phyloP scores from a whole-genome alignment of 2,113 vertebrate genomes.

The Mobula birostris region DNA sequence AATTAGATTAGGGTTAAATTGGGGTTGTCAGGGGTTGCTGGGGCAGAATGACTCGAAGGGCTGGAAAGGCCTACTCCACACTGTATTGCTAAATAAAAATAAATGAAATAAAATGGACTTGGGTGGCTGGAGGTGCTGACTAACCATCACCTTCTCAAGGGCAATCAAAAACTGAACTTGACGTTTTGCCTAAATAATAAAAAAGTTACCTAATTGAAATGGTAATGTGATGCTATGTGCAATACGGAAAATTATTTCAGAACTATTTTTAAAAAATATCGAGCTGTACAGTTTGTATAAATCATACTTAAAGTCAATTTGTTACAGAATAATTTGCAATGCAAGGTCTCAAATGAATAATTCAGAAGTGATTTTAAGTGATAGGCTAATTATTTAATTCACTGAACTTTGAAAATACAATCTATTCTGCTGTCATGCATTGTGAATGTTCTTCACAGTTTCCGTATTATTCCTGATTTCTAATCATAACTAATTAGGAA shows the following conservation, averaged over 20 bases:
- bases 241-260: not conserved
- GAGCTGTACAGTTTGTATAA: not conserved
- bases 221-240: not conserved
- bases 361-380: constrained; percentile 7
- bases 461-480: not conserved
- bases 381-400: not conserved
- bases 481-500: not conserved
- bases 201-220: not conserved
- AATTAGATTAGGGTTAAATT: too few relatives aligned
- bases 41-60: too few relatives aligned
- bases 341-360: not conserved
- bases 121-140: too few relatives aligned
- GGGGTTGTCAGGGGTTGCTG: too few relatives aligned
- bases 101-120: too few relatives aligned
- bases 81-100: too few relatives aligned
- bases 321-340: not conserved
- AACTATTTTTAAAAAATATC: not conserved
- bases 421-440: not conserved
- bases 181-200: too few relatives aligned
- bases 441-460: not conserved
- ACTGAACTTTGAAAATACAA: not conserved
- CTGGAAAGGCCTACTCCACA: too few relatives aligned
- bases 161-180: too few relatives aligned
- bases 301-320: not conserved
- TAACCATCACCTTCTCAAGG: too few relatives aligned